Base-by-base conservation (phyloP, 2,113 vertebrate species). In the Tragelaphus strepsiceros region DNA sequence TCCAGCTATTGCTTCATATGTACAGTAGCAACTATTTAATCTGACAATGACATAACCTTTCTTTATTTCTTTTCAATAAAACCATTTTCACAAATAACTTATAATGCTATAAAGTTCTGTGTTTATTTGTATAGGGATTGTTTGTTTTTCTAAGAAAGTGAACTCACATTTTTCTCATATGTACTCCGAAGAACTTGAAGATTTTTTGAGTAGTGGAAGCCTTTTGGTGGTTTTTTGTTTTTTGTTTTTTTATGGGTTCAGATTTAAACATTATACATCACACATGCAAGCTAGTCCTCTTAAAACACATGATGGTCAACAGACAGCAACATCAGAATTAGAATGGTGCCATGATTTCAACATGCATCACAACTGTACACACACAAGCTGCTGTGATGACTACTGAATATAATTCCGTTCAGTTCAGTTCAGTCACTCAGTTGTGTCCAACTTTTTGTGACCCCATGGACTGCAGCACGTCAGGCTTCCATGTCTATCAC, bases 31-130 rank as follows among this genome's bases (percentile, higher is more conserved):
- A 90, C 74, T 78, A n/a, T 71, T 77, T 87, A 58, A 90, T 88
- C 46, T 95, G 32, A 87, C 11, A 91, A 35, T 81, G 91, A 35
- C 24, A 64, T 90, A 78, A 83, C 6, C 19, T 94, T 81, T 91
- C 13, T 67, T 95, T 62, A 5, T 77, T 88, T 91, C 32, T 88
- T 26, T 12, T 71, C 28, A 46, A 80, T 93, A 26, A 83, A 77
- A 35, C 2, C 49, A 77, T 83, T 93, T 93, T 64, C 49, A 64
- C 51, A 95, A 92, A 92, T 21, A 77, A 58, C 64, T 83, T 91
- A 74, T 77, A 39, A 21, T 83, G 7, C 26, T 83, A 0, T 71
- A 46, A 74, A 77, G 10, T 1, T 64, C 54, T 90, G 1, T 89
- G 59, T 90, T 90, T 95, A 39, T 83, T 93, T 87, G 19, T 58